Evolutionary conservation across 2,888 invertebrate genomes (phyloP).

Genomic region (Drosophila nigritarsus): DNA sequence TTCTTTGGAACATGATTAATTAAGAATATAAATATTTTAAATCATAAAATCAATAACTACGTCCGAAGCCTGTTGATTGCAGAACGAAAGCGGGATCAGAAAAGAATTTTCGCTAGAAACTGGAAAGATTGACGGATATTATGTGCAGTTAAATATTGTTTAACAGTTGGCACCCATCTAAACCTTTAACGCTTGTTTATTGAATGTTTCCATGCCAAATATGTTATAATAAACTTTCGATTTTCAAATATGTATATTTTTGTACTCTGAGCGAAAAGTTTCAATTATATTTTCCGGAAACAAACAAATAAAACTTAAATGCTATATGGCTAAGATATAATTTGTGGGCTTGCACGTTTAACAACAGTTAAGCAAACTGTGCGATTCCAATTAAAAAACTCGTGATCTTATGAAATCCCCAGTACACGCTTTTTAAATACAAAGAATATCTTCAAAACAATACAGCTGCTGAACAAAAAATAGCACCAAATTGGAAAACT

Average conservation of each 20-base stretch:
- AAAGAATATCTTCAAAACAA: neutral
- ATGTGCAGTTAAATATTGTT: neutral
- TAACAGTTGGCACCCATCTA: neutral
- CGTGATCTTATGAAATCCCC: neutral
- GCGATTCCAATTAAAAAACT: no score
- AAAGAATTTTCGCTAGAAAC: neutral
- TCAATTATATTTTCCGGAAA: neutral
- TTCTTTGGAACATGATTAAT: neutral
- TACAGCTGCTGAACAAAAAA: neutral
- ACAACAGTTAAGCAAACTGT: neutral
- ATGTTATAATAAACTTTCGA: neutral
- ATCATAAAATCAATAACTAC: no score
- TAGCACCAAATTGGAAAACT: neutral
- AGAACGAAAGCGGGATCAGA: neutral
- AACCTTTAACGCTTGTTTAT: neutral
- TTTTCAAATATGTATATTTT: neutral
- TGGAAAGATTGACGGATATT: neutral
- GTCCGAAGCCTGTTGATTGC: neutral
- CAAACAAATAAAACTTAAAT: neutral
- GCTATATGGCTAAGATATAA: neutral
- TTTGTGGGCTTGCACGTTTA: neutral
- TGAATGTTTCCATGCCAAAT: neutral
- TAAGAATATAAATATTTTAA: neutral
- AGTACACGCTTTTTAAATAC: neutral
- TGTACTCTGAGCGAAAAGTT: no score